Base-by-base conservation (phyloP, 2,113 vertebrate species). In the Cyprinodon tularosa region DNA sequence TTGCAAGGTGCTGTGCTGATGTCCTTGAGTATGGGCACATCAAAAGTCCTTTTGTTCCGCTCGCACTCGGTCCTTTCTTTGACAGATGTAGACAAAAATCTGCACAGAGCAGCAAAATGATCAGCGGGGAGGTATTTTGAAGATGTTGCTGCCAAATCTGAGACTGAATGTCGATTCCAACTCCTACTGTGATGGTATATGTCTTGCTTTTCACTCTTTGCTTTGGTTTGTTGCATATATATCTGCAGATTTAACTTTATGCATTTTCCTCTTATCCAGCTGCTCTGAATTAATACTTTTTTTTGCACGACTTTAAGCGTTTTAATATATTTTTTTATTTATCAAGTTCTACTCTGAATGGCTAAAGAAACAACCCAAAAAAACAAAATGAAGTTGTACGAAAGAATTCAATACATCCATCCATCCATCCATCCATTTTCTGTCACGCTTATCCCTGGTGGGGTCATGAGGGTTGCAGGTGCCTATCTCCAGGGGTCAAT, bases 1-100 rank as follows among this genome's bases (percentile, higher is more conserved):
- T 88, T 84, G 84, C 80, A 89, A 89, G 86, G 89, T 90, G 84
- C 90, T 85, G 81, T 78, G 76, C 78, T 62, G 45, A 82, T 84
- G 90, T 91, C 92, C 92, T 92, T 93, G 90, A 91, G 79, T 88
- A 73, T 38, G 62, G 66, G 82, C 61, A 68, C 88, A 85, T 85
- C 82, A 84, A 84, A 88, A 78, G 73, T 59, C 78, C 63, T 66
- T 86, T 64, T 74, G 72, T 76, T 85, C 76, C 42, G 0, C 63
- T 67, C 69, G 60, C 66, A 22, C 84, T 68, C 53, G 3, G 60
- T 71, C 72, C 64, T 68, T 66, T 78, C 69, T 80, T 64, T 73
- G 77, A 75, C 69, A 68, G 15, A 78, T 20, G 44, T 44, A 38
- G 74, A 81, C 71, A 82, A 40, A 80, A 84, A 79, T 89, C 78